A percentile compares a stretch with the other conserved stretches of the same genome.
phyloP scores from a whole-genome alignment of 2,797 vertebrate species.

The Ceyx erithaca region DNA sequence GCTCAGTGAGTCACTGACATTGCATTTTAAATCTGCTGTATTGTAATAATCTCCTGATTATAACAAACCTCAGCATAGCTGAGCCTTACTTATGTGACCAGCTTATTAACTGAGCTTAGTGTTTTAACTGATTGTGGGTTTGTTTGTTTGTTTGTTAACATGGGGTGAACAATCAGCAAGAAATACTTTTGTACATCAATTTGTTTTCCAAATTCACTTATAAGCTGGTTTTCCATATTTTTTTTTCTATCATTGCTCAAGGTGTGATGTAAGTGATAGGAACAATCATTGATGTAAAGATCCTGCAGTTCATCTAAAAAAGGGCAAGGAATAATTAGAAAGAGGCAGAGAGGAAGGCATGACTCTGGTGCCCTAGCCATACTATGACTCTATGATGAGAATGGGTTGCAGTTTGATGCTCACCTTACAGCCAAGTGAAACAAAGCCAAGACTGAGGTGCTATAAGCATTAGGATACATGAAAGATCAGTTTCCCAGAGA shows the following conservation, averaged over 20 bases:
- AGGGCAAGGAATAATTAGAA: background rate
- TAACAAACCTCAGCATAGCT: background rate
- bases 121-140: background rate
- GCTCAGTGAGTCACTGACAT: background rate
- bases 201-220: background rate
- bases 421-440: background rate
- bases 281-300: background rate
- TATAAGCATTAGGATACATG: background rate
- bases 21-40: background rate
- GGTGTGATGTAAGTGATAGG: background rate
- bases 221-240: background rate
- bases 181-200: background rate
- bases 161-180: background rate
- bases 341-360: background rate
- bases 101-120: background rate
- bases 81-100: background rate
- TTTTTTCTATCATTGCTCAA: background rate
- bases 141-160: background rate
- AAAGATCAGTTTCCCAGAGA: background rate
- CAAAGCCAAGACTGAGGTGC: background rate
- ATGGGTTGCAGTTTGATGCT: background rate
- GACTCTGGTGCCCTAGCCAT: too few species aligned
- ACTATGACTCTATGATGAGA: background rate
- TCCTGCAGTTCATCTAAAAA: background rate
- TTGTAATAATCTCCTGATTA: background rate